phyloP scores from a whole-genome alignment of 2,797 vertebrate genomes.

The Sebastes steindachneri region DNA sequence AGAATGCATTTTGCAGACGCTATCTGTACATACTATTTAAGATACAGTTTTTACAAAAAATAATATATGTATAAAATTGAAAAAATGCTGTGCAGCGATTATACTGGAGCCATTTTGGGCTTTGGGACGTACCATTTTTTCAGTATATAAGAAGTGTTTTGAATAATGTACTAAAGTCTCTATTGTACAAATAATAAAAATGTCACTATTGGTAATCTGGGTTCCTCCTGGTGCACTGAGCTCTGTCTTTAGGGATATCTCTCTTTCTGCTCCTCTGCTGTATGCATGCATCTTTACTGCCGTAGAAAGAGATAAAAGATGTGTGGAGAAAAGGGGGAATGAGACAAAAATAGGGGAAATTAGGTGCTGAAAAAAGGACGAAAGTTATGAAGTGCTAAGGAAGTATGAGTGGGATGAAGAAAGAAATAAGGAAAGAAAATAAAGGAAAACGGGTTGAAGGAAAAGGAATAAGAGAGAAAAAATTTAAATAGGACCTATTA shows the following conservation, averaged over 20 bases:
- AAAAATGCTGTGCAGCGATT: constrained; percentile 92
- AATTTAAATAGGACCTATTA: too few species aligned
- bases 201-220: constrained; percentile 95
- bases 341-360: not conserved
- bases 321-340: not conserved
- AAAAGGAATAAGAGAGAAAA: not conserved
- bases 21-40: constrained; percentile 94
- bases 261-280: not conserved
- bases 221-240: constrained; percentile 68
- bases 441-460: not conserved
- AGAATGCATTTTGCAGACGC: constrained; percentile 94
- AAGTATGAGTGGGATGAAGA: not conserved
- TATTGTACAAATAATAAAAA: constrained; percentile 94
- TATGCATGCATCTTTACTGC: not conserved
- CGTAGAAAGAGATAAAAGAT: not conserved
- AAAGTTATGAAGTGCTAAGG: not conserved
- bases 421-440: not conserved
- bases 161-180: constrained; percentile 97
- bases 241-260: constrained; percentile 16
- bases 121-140: constrained; percentile 97
- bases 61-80: constrained; percentile 85
- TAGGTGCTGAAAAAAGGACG: not conserved
- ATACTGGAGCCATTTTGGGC: constrained; percentile 97
- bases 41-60: constrained; percentile 88
- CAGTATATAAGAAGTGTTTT: constrained; percentile 99